These are phyloP conservation scores for Aurelia aurita DNA, from an alignment of 30 jellyfish, hydroid and myxozoan genomes.

Conservation along the genomic window DNA sequence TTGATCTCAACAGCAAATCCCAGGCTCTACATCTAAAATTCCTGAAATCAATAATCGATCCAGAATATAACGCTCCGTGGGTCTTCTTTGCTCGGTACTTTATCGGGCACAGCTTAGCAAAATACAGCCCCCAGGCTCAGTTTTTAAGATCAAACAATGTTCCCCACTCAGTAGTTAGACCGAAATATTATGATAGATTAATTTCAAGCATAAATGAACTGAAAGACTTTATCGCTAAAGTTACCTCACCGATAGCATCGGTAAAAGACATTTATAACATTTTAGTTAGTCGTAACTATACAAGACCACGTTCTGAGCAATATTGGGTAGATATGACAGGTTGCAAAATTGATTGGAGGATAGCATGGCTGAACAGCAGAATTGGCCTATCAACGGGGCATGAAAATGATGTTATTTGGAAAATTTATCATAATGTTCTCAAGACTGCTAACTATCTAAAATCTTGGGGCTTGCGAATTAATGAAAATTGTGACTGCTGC, in stretches of 20 bases:
- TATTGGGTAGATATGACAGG: not conserved
- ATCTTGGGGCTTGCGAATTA: constrained; percentile 16
- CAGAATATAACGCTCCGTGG: not conserved
- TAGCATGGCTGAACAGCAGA: not conserved
- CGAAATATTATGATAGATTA: no score
- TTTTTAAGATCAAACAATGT: not conserved
- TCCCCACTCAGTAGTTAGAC: not conserved
- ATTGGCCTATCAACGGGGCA: not conserved
- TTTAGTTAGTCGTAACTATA: not conserved
- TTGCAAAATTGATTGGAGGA: not conserved
- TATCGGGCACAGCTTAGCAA: not conserved
- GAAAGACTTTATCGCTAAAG: no score
- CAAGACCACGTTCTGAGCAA: not conserved
- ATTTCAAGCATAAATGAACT: no score
- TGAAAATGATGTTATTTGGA: not conserved
- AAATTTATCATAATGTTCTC: not conserved
- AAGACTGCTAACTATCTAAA: not conserved
- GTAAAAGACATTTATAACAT: not conserved
- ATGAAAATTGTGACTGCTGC: not conserved
- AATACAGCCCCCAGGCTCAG: not conserved
- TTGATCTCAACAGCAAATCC: not conserved
- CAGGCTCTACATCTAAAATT: not conserved
- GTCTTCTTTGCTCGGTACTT: no score
- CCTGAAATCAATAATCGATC: not conserved
- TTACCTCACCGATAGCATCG: not conserved